These are phyloP conservation scores for Tragelaphus imberbis DNA, from an alignment of 2,113 vertebrate genomes.

Conservation along the genomic window DNA sequence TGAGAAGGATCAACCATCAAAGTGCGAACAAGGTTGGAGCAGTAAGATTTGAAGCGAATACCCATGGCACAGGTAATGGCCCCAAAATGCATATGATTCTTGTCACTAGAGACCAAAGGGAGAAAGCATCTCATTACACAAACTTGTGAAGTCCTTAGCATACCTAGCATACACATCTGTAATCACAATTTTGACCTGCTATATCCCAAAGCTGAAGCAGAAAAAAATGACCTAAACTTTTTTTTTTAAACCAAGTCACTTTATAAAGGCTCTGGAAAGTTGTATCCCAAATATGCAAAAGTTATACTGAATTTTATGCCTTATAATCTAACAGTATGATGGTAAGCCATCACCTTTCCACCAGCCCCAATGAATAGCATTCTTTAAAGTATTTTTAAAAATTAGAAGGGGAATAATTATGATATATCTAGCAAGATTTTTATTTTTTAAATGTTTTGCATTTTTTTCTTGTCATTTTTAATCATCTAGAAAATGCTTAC, in stretches of 20 bases:
- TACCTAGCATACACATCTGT: background rate
- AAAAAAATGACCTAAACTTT: background rate
- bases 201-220: background rate
- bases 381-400: background rate
- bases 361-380: background rate
- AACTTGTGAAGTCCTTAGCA: background rate
- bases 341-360: background rate
- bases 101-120: constrained; percentile 79
- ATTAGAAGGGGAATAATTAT: background rate
- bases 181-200: background rate
- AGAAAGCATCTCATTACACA: background rate
- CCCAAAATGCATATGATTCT: constrained; percentile 95
- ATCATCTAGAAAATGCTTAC: constrained; percentile 13
- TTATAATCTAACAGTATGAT: background rate
- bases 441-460: background rate
- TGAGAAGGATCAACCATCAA: constrained; percentile 93
- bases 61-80: constrained; percentile 97
- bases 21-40: constrained; percentile 95
- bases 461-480: background rate
- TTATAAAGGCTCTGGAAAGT: background rate
- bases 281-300: background rate
- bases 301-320: background rate
- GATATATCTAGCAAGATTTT: background rate
- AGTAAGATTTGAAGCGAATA: constrained; percentile 97
- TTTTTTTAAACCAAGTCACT: background rate